Evolutionary conservation across 2,888 invertebrate genomes (phyloP), one percentile per base, ranked within the genome.

Genomic region (Hirtodrosophila trivittata): DNA sequence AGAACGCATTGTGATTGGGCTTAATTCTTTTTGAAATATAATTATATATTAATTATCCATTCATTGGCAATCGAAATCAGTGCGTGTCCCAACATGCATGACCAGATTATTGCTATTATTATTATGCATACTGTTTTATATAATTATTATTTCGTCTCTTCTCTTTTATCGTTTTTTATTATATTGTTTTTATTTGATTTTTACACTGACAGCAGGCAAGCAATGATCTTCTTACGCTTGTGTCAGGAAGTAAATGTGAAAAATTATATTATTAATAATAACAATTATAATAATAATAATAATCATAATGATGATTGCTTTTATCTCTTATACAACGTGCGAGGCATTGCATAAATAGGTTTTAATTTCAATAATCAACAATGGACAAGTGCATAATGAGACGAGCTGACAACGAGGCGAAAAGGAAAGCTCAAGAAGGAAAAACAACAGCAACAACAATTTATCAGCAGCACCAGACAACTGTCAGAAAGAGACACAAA

Each of bases 351-450:
- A 85, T 85, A 80, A 81, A 81, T 83, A 81, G 65, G 66, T 83
- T 86, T 83, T 76, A 86, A 81, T 81, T 81, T 70, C 75, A 67
- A 66, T 82, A 78, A 77, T 85, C 80, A 82, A 67, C 71, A 78
- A 68, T 75, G 78, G 78, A n/a, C n/a, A n/a, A 77, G 75, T 74
- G 75, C 81, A 86, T 86, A 80, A 85, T 80, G 86, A 67, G 83
- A 68, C 82, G 75, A 69, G 33, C 85, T 66, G 82, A 72, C 73
- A 85, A 64, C 63, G 58, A 62, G n/a, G n/a, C 37, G 51, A 41
- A 26, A 39, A 5, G 3, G 16, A 45, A 9, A 26, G n/a, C 25
- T 5, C 41, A 42, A 42, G 39, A n/a, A n/a, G n/a, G n/a, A 51
- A 55, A 5, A 46, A 37, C 51, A 49, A 38, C 38, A 41, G 47